phyloP scores from a whole-genome alignment of 2,113 vertebrate genomes.

The Archilochus colubris region DNA sequence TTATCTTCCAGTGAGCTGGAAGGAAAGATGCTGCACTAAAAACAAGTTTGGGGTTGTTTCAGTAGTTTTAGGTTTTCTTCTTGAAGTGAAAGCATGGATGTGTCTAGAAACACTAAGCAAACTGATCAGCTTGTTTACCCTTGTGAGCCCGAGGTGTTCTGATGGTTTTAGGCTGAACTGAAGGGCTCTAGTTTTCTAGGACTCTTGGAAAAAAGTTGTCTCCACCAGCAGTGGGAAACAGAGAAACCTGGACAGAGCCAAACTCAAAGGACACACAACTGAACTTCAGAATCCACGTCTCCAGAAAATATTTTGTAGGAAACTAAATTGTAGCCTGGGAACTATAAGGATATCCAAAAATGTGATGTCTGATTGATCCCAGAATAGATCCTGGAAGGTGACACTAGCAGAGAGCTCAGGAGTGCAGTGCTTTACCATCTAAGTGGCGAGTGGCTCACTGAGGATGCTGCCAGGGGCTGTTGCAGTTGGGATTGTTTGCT shows the following conservation, averaged over 20 bases:
- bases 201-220: not conserved
- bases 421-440: not conserved
- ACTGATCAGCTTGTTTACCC: not conserved
- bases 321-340: fast-evolving
- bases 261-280: not conserved
- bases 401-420: not conserved
- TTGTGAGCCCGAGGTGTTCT: not conserved
- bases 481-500: fast-evolving
- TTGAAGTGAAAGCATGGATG: not conserved
- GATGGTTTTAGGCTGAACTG: not conserved
- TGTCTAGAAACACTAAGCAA: not conserved
- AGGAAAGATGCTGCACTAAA: not conserved
- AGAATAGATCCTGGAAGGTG: not conserved
- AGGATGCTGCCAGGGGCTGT: not conserved
- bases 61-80: not conserved
- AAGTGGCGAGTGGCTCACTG: not conserved
- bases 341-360: not conserved
- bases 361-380: not conserved
- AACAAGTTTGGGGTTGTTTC: not conserved
- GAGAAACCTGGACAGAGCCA: not conserved
- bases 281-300: not conserved
- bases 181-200: not conserved
- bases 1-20: not conserved
- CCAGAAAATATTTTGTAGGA: not conserved
- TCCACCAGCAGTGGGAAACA: not conserved